phyloP scores from a whole-genome alignment of 2,113 vertebrate genomes.

The Ibidorhyncha struthersii region DNA sequence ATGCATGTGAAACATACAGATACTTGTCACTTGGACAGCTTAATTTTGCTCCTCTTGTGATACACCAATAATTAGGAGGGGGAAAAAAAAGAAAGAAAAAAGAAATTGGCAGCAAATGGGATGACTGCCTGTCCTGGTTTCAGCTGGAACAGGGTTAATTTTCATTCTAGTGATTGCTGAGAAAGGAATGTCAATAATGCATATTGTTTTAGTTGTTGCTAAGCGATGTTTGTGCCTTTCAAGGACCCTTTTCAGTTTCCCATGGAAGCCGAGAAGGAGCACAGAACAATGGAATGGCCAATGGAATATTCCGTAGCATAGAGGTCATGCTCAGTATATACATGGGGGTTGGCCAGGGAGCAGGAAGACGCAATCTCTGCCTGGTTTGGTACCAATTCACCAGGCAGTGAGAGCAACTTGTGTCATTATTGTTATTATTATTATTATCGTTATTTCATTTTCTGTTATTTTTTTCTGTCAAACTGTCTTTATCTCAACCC shows the following conservation, averaged over 20 bases:
- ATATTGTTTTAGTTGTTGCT: not conserved
- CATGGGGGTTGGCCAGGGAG: too few species aligned
- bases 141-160: not conserved
- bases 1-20: not conserved
- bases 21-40: not conserved
- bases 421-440: not conserved
- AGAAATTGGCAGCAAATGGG: not conserved
- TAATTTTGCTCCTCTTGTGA: not conserved
- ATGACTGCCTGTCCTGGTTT: not conserved
- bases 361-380: not conserved
- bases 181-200: not conserved
- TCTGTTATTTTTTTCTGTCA: not conserved
- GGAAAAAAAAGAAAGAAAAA: not conserved
- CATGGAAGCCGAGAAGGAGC: not conserved
- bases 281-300: not conserved
- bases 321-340: not conserved
- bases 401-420: not conserved
- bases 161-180: not conserved
- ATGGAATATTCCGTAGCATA: not conserved
- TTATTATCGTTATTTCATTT: not conserved
- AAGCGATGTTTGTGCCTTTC: not conserved
- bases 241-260: not conserved
- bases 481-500: not conserved
- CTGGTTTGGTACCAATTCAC: not conserved
- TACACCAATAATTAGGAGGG: not conserved